Conservation (phyloP, 2,797 vertebrate genomes). For the Mormyrops attenuatus region DNA sequence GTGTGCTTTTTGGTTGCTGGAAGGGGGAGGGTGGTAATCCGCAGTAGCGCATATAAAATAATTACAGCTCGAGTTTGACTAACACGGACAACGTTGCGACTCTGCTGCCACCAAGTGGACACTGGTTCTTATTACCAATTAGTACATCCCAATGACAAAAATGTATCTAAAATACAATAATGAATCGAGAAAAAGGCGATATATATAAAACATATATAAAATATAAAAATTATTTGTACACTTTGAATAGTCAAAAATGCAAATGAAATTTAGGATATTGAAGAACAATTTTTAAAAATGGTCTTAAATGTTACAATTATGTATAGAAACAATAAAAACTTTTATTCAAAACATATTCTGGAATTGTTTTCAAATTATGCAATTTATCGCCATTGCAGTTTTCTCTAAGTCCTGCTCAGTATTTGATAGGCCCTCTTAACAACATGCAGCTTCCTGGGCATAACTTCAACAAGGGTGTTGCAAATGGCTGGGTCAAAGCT, state of each 20-base stretch:
- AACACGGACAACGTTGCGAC: background rate
- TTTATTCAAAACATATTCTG: too few species aligned
- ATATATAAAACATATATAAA: too few species aligned
- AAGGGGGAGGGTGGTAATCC: background rate
- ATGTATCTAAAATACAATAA: background rate
- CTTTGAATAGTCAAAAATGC: background rate
- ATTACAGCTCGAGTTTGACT: background rate
- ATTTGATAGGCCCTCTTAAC: background rate
- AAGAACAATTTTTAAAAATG: background rate
- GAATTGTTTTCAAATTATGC: background rate
- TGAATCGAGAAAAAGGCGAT: background rate
- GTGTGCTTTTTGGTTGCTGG: background rate
- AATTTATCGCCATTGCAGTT: background rate
- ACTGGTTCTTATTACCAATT: background rate
- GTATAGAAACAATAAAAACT: too few species aligned
- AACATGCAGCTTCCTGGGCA: background rate
- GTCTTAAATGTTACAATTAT: too few species aligned
- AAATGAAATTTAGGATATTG: background rate
- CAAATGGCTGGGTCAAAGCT: background rate
- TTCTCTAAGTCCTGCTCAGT: background rate
- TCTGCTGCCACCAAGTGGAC: slow-evolving; percentile 7
- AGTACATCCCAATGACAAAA: background rate
- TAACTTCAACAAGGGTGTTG: background rate
- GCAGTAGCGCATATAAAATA: background rate
- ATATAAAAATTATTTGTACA: background rate